Conservation (phyloP, 2,888 invertebrate genomes). For the Phaedon cochleariae region DNA sequence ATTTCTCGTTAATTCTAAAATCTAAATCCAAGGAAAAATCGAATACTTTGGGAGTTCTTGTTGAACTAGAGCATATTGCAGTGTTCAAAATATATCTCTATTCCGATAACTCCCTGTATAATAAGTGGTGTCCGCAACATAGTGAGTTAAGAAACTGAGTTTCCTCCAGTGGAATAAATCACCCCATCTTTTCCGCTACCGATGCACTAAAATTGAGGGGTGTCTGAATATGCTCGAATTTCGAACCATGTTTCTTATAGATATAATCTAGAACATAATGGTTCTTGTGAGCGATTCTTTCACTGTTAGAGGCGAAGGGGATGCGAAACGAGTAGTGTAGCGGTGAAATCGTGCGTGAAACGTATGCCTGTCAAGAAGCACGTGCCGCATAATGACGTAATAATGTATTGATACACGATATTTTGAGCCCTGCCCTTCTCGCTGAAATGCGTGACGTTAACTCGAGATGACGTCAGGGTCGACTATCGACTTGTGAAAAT, state of each 20-base stretch:
- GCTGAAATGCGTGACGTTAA: neutral
- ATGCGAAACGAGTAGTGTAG: slow-evolving; percentile 43
- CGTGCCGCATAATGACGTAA: slow-evolving; percentile 62
- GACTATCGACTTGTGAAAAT: too few species aligned
- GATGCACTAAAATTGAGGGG: neutral
- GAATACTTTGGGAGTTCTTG: too few species aligned
- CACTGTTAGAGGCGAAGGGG: slow-evolving; percentile 21
- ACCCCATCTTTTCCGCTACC: too few species aligned
- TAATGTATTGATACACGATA: slow-evolving; percentile 60
- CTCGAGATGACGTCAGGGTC: neutral
- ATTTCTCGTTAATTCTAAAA: too few species aligned
- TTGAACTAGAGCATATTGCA: too few species aligned
- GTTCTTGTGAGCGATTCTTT: neutral
- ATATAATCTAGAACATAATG: slow-evolving; percentile 1
- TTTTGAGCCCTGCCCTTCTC: slow-evolving; percentile 44
- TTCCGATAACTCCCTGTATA: too few species aligned
- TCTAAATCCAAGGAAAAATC: too few species aligned
- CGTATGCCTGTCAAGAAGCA: slow-evolving; percentile 61
- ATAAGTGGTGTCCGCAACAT: too few species aligned
- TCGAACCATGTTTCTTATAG: neutral
- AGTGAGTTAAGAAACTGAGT: too few species aligned
- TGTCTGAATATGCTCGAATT: slow-evolving; percentile 1
- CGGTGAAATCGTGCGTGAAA: slow-evolving; percentile 61
- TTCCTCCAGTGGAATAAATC: too few species aligned
- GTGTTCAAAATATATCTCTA: too few species aligned